These are phyloP conservation scores for Neotragus moschatus DNA, from an alignment of 2,113 vertebrate species.

Conservation along the genomic window DNA sequence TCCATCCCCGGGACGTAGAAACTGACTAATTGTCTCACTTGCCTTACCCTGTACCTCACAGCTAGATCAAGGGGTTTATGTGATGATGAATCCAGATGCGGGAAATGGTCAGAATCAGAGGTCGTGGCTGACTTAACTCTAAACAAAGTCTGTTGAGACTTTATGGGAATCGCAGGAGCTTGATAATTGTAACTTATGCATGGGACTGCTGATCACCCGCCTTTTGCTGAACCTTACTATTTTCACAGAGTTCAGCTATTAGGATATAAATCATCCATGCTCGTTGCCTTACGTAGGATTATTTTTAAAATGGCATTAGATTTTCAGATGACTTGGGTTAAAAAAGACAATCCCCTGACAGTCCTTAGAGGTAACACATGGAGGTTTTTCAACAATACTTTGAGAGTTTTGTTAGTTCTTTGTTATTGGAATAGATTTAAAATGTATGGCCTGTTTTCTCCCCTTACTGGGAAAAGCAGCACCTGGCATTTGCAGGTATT, in stretches of 20 bases:
- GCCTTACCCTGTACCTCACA: constrained; percentile 59
- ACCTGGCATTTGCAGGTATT: not conserved
- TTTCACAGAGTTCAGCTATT: not conserved
- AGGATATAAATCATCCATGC: not conserved
- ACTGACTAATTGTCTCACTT: constrained; percentile 62
- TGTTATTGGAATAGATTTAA: not conserved
- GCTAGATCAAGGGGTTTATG: constrained; percentile 57
- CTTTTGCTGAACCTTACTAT: not conserved
- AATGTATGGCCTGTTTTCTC: not conserved
- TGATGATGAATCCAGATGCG: constrained; percentile 34
- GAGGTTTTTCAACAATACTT: not conserved
- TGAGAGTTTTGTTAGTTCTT: not conserved
- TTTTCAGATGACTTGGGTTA: not conserved
- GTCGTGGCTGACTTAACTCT: constrained; percentile 65
- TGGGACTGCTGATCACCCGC: not conserved
- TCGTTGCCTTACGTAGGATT: not conserved
- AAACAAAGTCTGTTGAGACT: constrained; percentile 51
- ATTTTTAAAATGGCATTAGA: not conserved
- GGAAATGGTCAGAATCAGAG: constrained; percentile 62
- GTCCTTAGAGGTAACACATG: not conserved
- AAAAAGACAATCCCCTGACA: not conserved
- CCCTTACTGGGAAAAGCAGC: not conserved
- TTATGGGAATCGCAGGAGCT: constrained; percentile 9
- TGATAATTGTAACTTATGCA: not conserved
- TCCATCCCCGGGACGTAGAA: constrained; percentile 54